Conservation (phyloP, 2,113 vertebrate genomes). For the Falcunculus frontatus region DNA sequence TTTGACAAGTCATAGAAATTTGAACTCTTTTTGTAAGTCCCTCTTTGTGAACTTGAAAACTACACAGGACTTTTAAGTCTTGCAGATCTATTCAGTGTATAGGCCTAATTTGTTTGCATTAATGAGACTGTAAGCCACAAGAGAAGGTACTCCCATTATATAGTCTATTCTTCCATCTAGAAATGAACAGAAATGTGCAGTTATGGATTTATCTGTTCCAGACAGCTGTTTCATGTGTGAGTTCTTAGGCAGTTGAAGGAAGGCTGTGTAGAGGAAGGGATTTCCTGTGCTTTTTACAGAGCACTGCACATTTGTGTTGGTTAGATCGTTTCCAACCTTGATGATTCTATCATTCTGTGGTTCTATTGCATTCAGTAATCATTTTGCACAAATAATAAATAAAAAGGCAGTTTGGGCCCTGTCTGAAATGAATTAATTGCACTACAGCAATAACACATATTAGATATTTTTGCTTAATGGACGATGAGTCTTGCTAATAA, state of each 20-base stretch:
- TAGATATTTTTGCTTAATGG: background rate
- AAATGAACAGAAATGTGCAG: background rate
- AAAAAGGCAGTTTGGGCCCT: background rate
- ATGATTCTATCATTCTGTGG: no score
- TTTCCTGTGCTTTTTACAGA: background rate
- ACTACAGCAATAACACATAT: background rate
- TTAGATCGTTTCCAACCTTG: background rate
- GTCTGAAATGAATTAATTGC: background rate
- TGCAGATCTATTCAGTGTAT: background rate
- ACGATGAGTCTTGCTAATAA: background rate
- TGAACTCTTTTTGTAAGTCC: background rate
- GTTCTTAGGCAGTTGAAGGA: background rate
- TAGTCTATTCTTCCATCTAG: background rate
- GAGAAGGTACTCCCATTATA: background rate
- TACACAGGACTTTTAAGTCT: background rate
- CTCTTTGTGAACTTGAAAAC: background rate
- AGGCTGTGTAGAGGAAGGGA: background rate
- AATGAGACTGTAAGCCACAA: background rate
- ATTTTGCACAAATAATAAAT: background rate
- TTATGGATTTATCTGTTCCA: background rate
- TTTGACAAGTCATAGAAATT: background rate
- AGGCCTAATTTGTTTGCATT: background rate
- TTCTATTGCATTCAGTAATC: background rate
- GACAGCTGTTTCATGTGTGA: background rate
- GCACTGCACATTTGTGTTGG: background rate